These are phyloP conservation scores for Aptenodytes forsteri DNA, from an alignment of 2,113 vertebrate species.

Conservation along the genomic window DNA sequence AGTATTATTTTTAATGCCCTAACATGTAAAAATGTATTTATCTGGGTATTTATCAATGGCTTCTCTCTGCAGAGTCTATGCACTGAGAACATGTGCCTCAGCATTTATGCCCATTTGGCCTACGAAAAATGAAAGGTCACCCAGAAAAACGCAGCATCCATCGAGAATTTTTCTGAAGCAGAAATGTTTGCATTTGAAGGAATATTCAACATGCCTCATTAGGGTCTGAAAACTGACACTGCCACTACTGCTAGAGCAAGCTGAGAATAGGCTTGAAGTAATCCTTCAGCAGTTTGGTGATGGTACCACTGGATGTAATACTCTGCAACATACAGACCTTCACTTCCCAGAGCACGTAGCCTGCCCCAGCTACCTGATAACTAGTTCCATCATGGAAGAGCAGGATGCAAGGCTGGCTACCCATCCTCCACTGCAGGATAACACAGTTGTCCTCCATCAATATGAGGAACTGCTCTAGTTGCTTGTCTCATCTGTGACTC, in stretches of 20 bases:
- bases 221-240: not conserved
- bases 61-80: not conserved
- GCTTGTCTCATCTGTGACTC: not conserved
- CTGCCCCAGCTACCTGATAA: not conserved
- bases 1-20: not conserved
- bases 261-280: not conserved
- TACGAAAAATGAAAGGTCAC: not conserved
- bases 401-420: not conserved
- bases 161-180: not conserved
- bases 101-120: not conserved
- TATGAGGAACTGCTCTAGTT: not conserved
- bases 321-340: fast-evolving
- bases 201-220: not conserved
- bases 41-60: not conserved
- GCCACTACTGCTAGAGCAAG: not conserved
- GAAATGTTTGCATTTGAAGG: not conserved
- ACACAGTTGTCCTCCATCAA: not conserved
- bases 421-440: not conserved
- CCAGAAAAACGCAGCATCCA: not conserved
- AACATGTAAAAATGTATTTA: not conserved
- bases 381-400: not conserved
- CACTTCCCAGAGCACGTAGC: fast-evolving
- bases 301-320: too few species aligned
- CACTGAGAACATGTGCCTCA: not conserved
- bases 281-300: not conserved